Base-by-base conservation (phyloP, 2,113 vertebrate species). In the Oenanthe oenanthe region DNA sequence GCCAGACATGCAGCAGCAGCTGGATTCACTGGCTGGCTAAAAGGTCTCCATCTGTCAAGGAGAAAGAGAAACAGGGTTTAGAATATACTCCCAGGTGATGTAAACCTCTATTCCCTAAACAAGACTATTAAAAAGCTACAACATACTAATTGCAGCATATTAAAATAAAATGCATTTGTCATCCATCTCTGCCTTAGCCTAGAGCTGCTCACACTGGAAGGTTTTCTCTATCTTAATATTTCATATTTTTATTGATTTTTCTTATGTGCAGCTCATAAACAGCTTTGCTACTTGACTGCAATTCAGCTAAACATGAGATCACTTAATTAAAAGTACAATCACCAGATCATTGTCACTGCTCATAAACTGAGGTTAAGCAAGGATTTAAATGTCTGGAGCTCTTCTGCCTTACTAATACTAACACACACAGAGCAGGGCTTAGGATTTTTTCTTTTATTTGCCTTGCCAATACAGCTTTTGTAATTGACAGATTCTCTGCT, bases 31-130 rank as follows among this genome's bases (percentile, higher is more conserved):
- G 97, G 97, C 97, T 98, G 98, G 96, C 99, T 99, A 99, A 95
- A 98, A 99, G 98, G 95, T 96, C 97, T 98, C 99, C 99, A 99
- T 99, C 99, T 99, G 97, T 36, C 90, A 79, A 87, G 53, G 31
- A 75, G 36, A 89, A 67, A 92, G 74, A 78, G 53, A 74, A 40
- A 76, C 13, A 62, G 36, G 22, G 40, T 25, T 79, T 51, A 79
- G 60, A 60, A 74, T 26, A 31, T 8, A 31, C 17, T 34, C 20
- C 16, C 57, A 71, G 53, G 43, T 32, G 58, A 76, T 2, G 1
- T 7, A 88, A 94, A 62, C 15, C 20, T 74, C 48, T 71, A 48
- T 40, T 71, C n/a, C n/a, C 15, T 38, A 81, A 67, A 74, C 28
- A 57, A 36, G 13, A 53, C 56, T 73, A 50, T 18, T 50, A 65